These are phyloP conservation scores for Himalopsyche japonica DNA, from an alignment of 2,888 invertebrate genomes.

Conservation along the genomic window DNA sequence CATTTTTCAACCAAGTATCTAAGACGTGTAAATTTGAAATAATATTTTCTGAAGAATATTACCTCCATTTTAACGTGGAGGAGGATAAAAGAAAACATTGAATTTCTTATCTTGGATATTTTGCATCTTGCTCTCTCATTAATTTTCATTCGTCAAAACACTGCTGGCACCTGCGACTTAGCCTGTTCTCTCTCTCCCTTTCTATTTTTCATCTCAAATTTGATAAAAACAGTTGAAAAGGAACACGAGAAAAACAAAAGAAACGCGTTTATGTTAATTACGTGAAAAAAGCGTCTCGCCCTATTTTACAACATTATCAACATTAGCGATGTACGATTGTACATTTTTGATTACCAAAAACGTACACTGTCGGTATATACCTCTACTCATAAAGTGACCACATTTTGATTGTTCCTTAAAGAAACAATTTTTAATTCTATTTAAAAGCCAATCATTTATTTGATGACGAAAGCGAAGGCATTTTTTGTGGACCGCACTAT, in stretches of 20 bases:
- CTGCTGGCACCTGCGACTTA: conserved; percentile 25
- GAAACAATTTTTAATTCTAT: too few species aligned
- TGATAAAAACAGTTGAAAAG: not conserved
- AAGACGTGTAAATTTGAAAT: not conserved
- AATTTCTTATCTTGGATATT: conserved; percentile 19
- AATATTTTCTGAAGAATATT: not conserved
- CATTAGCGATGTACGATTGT: too few species aligned
- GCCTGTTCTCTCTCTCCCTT: not conserved
- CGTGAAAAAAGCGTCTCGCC: not conserved
- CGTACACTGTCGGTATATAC: too few species aligned
- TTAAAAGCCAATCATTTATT: too few species aligned
- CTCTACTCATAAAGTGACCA: too few species aligned
- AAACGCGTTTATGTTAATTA: not conserved
- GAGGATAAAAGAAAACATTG: conserved; percentile 20
- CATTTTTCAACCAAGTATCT: not conserved
- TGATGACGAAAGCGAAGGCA: too few species aligned
- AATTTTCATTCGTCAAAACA: conserved; percentile 20
- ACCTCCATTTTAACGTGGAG: not conserved
- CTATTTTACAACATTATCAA: not conserved
- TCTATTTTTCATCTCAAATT: not conserved
- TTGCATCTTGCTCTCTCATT: conserved; percentile 18
- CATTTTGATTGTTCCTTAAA: too few species aligned
- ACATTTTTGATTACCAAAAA: too few species aligned
- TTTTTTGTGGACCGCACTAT: too few species aligned
- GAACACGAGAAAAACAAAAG: not conserved